These are phyloP conservation scores for Arbacia lixula DNA, from an alignment of 53 echinoderm and acorn worm genomes.

Conservation along the genomic window DNA sequence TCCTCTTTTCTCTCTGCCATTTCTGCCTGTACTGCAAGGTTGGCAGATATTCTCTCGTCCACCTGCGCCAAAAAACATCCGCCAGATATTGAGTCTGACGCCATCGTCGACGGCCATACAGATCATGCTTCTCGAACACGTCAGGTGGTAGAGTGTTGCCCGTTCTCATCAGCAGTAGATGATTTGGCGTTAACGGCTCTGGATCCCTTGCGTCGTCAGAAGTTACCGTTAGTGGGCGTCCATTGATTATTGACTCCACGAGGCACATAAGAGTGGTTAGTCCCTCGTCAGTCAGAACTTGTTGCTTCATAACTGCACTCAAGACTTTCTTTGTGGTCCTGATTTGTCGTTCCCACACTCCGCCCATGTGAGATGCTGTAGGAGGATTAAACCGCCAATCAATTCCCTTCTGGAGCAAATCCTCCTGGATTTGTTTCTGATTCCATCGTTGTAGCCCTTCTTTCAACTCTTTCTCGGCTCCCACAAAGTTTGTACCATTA, in stretches of 20 bases:
- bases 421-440: too few species aligned
- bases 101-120: slow-evolving; percentile 55
- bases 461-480: too few species aligned
- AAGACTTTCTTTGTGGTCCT: too few species aligned
- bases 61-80: slow-evolving; percentile 58
- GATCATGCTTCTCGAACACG: slow-evolving; percentile 56
- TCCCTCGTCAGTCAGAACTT: slow-evolving; percentile 60
- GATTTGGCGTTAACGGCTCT: slow-evolving; percentile 56
- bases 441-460: too few species aligned
- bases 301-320: slow-evolving; percentile 60
- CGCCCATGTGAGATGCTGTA: too few species aligned
- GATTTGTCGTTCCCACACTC: too few species aligned
- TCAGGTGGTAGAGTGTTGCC: slow-evolving; percentile 51
- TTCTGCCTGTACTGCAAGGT: slow-evolving; percentile 48
- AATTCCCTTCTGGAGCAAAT: too few species aligned
- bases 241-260: slow-evolving; percentile 54
- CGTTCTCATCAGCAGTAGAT: slow-evolving; percentile 42
- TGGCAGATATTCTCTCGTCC: slow-evolving; percentile 62
- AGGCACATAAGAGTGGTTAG: slow-evolving; percentile 57
- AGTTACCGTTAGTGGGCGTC: slow-evolving; percentile 43
- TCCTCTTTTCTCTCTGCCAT: slow-evolving; percentile 31
- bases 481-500: too few species aligned
- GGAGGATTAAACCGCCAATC: too few species aligned
- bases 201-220: slow-evolving; percentile 48
- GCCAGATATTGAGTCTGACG: slow-evolving; percentile 63